These are phyloP conservation scores for Haemorhous mexicanus DNA, from an alignment of 2,113 vertebrate species.

Conservation along the genomic window DNA sequence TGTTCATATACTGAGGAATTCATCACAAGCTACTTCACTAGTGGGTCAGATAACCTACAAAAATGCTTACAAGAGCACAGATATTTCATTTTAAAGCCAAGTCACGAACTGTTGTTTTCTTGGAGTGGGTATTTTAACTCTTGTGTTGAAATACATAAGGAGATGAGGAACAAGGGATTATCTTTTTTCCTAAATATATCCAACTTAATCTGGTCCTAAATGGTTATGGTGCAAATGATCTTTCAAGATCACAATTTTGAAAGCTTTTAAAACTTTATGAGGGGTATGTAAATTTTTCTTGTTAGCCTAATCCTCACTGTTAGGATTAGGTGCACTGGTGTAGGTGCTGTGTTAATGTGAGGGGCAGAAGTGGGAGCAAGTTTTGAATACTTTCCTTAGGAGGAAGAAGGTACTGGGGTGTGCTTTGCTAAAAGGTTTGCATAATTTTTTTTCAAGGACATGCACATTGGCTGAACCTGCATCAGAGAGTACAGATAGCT, in stretches of 20 bases:
- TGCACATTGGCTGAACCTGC: not conserved
- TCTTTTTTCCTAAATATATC: not conserved
- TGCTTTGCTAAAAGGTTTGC: not conserved
- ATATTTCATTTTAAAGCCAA: slow-evolving; percentile 23
- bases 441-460: not conserved
- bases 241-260: not conserved
- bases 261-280: not conserved
- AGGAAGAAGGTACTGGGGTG: not conserved
- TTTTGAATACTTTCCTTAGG: not conserved
- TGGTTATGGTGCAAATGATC: not conserved
- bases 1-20: slow-evolving; percentile 25
- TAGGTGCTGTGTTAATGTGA: not conserved
- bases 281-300: not conserved
- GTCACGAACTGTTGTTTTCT: not conserved
- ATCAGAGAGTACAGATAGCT: rapidly evolving
- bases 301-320: not conserved
- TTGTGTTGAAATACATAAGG: not conserved
- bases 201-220: not conserved
- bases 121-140: not conserved
- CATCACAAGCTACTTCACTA: not conserved
- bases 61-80: not conserved
- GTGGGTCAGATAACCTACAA: not conserved
- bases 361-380: not conserved
- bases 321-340: too few relatives aligned
- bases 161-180: not conserved